Percentiles rank a stretch among this genome's conserved stretches.
These are phyloP conservation scores for Passer domesticus DNA, from an alignment of 2,113 vertebrate species.

Conservation along the genomic window DNA sequence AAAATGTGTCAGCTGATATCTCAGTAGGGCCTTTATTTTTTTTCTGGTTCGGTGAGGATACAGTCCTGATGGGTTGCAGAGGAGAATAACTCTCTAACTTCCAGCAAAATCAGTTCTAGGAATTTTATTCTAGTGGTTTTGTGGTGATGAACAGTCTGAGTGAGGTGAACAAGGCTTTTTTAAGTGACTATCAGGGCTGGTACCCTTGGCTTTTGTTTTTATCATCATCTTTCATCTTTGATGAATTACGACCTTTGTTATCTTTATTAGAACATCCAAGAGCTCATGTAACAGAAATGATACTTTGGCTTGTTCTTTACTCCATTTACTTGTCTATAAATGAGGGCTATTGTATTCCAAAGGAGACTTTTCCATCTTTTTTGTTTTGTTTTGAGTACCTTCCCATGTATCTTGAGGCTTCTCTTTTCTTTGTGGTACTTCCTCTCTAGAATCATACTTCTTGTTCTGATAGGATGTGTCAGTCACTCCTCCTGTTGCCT, in stretches of 20 bases:
- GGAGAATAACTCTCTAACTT: neutral
- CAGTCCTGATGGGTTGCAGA: neutral
- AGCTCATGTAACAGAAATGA: neutral
- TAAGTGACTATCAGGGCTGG: neutral
- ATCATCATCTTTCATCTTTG: neutral
- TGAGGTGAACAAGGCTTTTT: neutral
- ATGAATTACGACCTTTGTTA: neutral
- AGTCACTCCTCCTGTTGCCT: neutral
- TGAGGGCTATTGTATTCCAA: neutral
- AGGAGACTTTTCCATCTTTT: neutral
- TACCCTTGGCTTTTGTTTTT: neutral
- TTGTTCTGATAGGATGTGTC: neutral
- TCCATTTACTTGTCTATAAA: neutral
- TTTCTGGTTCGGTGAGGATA: neutral
- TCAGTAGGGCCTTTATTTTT: neutral
- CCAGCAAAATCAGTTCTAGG: neutral
- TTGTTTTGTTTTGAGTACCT: neutral
- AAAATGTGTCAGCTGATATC: constrained; percentile 55
- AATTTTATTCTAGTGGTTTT: neutral
- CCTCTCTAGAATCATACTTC: neutral
- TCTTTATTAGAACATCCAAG: neutral
- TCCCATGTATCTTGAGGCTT: neutral
- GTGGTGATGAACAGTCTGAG: neutral
- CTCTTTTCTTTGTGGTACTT: neutral
- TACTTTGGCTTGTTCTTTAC: neutral